Percentiles rank a stretch among this genome's conserved stretches.
Evolutionary conservation across 2,888 invertebrate species (phyloP).

Genomic region (Calameuta filiformis): DNA sequence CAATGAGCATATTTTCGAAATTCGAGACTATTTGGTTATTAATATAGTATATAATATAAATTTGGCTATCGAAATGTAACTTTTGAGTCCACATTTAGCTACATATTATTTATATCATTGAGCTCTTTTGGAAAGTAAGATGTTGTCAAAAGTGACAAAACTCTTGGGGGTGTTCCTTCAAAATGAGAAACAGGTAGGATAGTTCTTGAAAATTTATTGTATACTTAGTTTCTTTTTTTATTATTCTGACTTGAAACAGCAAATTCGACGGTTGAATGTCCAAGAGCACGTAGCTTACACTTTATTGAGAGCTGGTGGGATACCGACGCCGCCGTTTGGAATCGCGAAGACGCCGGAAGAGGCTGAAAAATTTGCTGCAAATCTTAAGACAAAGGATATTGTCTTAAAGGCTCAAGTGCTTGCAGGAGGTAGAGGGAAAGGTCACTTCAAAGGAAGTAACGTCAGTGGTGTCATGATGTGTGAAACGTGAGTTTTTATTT

Average conservation of each 20-base stretch:
- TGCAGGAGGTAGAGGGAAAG: conserved; percentile 92
- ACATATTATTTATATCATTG: not conserved
- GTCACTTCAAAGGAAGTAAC: conserved; percentile 89
- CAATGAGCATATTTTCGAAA: not conserved
- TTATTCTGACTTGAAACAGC: conserved; percentile 64
- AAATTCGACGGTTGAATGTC: conserved; percentile 83
- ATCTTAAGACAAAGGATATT: conserved; percentile 79
- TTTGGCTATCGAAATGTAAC: not conserved
- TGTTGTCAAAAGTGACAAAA: not conserved
- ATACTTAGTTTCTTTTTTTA: not conserved
- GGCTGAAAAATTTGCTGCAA: conserved; percentile 79
- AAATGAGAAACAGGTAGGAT: not conserved
- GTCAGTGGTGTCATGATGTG: conserved; percentile 94
- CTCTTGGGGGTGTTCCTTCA: not conserved
- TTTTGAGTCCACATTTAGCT: not conserved
- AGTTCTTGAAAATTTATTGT: not conserved
- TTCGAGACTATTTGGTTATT: not conserved
- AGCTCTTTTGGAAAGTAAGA: not conserved
- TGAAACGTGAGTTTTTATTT: conserved; percentile 71
- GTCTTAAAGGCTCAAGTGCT: conserved; percentile 89
- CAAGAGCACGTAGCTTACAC: conserved; percentile 94
- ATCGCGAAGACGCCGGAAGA: conserved; percentile 85
- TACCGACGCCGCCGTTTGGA: conserved; percentile 89
- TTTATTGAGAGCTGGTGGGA: conserved; percentile 81
- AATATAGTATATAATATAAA: not conserved